Conservation (phyloP, 2,888 invertebrate species). For the Ophioninae sp. region DNA sequence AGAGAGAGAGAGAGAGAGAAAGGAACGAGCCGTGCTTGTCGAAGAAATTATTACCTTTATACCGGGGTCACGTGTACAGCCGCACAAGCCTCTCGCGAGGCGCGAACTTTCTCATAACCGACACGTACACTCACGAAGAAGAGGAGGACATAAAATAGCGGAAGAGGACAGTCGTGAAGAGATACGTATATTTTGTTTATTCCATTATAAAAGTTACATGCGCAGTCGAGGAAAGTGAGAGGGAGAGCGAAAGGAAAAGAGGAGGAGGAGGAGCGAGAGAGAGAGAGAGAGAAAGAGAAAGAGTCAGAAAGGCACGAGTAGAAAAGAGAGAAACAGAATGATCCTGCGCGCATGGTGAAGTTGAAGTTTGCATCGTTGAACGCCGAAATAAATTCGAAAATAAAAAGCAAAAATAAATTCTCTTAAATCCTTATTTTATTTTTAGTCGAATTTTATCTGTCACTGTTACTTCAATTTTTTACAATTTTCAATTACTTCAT, state of each 20-base stretch:
- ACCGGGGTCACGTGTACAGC: constrained; percentile 19
- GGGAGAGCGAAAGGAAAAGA: not conserved
- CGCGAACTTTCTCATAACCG: constrained; percentile 43
- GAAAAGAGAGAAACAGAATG: not conserved
- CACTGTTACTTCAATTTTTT: too few relatives aligned
- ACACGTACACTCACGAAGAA: constrained; percentile 11
- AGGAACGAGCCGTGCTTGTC: constrained; percentile 11
- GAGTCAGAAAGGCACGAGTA: not conserved
- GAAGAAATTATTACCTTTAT: constrained; percentile 42
- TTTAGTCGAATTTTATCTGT: too few relatives aligned
- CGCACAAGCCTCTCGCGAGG: constrained; percentile 1
- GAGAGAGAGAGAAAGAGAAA: not conserved
- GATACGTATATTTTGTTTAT: constrained; percentile 22
- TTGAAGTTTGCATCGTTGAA: too few relatives aligned
- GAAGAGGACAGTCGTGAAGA: not conserved
- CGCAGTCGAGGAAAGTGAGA: not conserved
- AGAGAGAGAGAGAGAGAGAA: not conserved
- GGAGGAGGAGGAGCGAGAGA: not conserved
- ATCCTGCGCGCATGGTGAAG: not conserved
- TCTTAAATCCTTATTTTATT: too few relatives aligned
- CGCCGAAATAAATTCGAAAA: too few relatives aligned
- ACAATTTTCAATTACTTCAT: too few relatives aligned
- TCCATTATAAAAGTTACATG: constrained; percentile 35
- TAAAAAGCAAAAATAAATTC: too few relatives aligned
- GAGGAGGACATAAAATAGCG: constrained; percentile 32